Conservation (phyloP, 2,113 vertebrate genomes). For the Leptosomus discolor region DNA sequence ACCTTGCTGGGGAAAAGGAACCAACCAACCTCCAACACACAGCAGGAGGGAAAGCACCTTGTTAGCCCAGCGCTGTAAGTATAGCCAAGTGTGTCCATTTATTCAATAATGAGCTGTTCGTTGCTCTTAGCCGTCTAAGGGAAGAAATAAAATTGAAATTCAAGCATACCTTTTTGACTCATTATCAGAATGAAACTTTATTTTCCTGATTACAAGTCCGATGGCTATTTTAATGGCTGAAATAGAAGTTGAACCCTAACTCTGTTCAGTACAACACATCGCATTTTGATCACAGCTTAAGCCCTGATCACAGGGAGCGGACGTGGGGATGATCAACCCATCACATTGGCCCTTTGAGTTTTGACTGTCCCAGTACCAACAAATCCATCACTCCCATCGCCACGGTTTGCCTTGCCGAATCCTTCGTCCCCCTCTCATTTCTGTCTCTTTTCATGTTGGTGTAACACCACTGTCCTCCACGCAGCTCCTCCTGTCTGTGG, state of each 20-base stretch:
- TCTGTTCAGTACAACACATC: not conserved
- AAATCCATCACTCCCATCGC: not conserved
- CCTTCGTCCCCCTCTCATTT: not conserved
- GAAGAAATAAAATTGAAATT: slow-evolving; percentile 43
- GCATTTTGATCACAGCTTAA: not conserved
- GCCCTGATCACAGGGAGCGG: not conserved
- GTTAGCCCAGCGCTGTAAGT: not conserved
- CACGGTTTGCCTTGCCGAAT: not conserved
- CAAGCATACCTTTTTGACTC: not conserved
- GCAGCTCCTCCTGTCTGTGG: not conserved
- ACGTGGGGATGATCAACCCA: not conserved
- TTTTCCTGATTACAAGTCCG: slow-evolving; percentile 49
- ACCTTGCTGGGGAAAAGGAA: not conserved
- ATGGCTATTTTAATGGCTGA: not conserved
- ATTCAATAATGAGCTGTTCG: slow-evolving; percentile 49
- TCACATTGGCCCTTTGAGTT: not conserved
- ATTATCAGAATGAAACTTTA: not conserved
- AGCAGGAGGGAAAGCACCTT: not conserved
- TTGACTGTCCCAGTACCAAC: not conserved
- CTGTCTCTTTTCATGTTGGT: not conserved
- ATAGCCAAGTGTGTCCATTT: slow-evolving; percentile 29
- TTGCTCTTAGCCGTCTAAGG: slow-evolving; percentile 26
- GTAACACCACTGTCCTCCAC: not conserved
- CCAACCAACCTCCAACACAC: not conserved
- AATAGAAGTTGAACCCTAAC: not conserved